A percentile compares a stretch with the other conserved stretches of the same genome.
Evolutionary conservation across 2,888 invertebrate genomes (phyloP).

Genomic region (Exephanes ischioxanthus): DNA sequence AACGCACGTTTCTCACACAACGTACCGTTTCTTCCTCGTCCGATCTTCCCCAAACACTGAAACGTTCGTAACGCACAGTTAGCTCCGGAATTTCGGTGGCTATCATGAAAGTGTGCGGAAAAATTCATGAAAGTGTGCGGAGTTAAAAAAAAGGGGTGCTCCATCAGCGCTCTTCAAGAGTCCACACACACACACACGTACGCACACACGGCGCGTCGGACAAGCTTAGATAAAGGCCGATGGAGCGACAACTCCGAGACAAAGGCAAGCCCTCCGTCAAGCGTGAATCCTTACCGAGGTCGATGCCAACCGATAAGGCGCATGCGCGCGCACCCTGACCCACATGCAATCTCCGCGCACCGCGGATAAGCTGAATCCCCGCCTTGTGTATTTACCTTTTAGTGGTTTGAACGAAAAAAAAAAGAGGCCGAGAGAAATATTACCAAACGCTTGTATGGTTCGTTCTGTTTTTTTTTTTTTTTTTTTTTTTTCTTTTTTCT

Average conservation of each 20-base stretch:
- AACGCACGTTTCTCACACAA: conserved; percentile 30
- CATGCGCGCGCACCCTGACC: conserved; percentile 71
- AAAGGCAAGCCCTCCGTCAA: conserved; percentile 64
- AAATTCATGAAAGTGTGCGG: neutral
- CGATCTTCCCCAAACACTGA: conserved; percentile 7
- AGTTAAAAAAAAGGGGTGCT: neutral
- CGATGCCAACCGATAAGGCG: conserved; percentile 57
- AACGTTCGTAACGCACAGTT: neutral
- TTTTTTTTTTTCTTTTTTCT: neutral
- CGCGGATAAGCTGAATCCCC: neutral
- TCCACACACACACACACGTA: neutral
- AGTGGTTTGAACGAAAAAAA: conserved; percentile 10
- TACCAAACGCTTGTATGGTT: conserved; percentile 26
- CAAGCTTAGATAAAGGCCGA: conserved; percentile 6
- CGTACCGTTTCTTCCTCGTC: conserved; percentile 32
- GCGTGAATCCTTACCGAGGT: conserved; percentile 73
- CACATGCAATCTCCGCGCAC: conserved; percentile 59
- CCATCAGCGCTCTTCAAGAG: neutral
- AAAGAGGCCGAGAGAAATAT: conserved; percentile 15
- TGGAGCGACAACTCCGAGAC: neutral
- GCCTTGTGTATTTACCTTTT: conserved; percentile 29
- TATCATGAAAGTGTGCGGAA: no score
- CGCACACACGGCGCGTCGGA: neutral
- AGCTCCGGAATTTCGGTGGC: neutral
- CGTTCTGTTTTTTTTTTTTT: neutral